Percentiles rank a stretch among this genome's conserved stretches.
These are phyloP conservation scores for Chrysotoxum bicinctum DNA, from an alignment of 2,888 invertebrate species.

Conservation along the genomic window DNA sequence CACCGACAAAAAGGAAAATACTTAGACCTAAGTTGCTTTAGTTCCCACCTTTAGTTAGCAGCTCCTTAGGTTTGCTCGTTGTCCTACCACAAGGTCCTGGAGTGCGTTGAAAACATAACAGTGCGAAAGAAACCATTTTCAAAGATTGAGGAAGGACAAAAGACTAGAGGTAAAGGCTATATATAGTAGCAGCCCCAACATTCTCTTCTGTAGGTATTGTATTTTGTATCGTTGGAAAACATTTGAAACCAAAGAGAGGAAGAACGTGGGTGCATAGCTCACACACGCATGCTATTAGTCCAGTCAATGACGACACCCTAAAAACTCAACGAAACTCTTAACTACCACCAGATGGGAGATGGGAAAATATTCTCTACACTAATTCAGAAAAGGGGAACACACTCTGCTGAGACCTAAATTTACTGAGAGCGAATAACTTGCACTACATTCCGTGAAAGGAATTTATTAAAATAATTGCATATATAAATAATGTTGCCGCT, in stretches of 20 bases:
- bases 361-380: constrained; percentile 30
- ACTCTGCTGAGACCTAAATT: constrained; percentile 40
- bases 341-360: not conserved
- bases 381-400: constrained; percentile 12
- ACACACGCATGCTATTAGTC: constrained; percentile 54
- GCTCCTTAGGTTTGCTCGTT: constrained; percentile 33
- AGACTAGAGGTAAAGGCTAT: not conserved
- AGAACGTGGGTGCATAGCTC: constrained; percentile 35
- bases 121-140: constrained; percentile 34
- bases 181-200: constrained; percentile 6
- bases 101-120: constrained; percentile 47
- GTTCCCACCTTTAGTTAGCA: constrained; percentile 39
- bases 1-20: constrained; percentile 47
- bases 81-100: constrained; percentile 63
- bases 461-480: constrained; percentile 47
- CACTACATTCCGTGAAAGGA: constrained; percentile 31
- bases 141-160: constrained; percentile 23
- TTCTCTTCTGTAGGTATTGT: not conserved
- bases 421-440: constrained; percentile 32
- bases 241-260: constrained; percentile 44
- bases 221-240: not conserved
- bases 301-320: constrained; percentile 57
- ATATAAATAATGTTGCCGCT: constrained; percentile 22
- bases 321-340: constrained; percentile 67
- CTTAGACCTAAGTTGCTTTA: constrained; percentile 51